phyloP scores from a whole-genome alignment of 1,140 invertebrate species.

The Drosophila fuyamai region DNA sequence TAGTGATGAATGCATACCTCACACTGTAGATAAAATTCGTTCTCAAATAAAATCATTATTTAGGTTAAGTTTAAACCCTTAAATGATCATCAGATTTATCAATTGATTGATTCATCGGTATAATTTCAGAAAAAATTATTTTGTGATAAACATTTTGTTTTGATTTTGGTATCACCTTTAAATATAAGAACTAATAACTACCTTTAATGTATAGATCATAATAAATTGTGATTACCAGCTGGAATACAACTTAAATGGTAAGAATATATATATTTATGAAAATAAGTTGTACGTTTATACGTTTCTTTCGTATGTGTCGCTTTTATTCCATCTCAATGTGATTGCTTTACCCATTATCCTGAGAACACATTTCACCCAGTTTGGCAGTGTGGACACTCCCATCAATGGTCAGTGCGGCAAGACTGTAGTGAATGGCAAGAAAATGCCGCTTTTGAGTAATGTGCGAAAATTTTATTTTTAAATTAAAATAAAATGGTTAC shows the following conservation, averaged over 20 bases:
- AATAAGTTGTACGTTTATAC: too few relatives aligned
- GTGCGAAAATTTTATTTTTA: slow-evolving; percentile 68
- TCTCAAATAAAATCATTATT: not conserved
- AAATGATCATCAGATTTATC: not conserved
- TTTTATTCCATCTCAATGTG: slow-evolving; percentile 1
- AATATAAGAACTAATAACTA: too few relatives aligned
- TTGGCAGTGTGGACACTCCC: slow-evolving; percentile 12
- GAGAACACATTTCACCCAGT: not conserved
- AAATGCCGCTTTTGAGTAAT: slow-evolving; percentile 53
- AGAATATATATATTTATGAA: too few relatives aligned
- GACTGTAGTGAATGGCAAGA: slow-evolving; percentile 14
- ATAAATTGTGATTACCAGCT: too few relatives aligned
- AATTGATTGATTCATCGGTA: not conserved
- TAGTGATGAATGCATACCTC: slow-evolving; percentile 10
- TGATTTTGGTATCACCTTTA: too few relatives aligned
- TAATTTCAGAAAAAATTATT: not conserved
- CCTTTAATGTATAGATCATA: too few relatives aligned
- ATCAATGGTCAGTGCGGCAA: slow-evolving; percentile 18
- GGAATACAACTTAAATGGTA: too few relatives aligned
- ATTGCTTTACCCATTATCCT: not conserved
- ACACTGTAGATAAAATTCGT: slow-evolving; percentile 5
- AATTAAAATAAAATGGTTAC: slow-evolving; percentile 63
- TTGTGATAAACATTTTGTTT: too few relatives aligned
- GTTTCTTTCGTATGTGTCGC: too few relatives aligned
- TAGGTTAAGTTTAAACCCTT: not conserved